Percentiles rank a stretch among this genome's conserved stretches.
Evolutionary conservation across 2,888 invertebrate genomes (phyloP).

Genomic region (Tortrix viridana): DNA sequence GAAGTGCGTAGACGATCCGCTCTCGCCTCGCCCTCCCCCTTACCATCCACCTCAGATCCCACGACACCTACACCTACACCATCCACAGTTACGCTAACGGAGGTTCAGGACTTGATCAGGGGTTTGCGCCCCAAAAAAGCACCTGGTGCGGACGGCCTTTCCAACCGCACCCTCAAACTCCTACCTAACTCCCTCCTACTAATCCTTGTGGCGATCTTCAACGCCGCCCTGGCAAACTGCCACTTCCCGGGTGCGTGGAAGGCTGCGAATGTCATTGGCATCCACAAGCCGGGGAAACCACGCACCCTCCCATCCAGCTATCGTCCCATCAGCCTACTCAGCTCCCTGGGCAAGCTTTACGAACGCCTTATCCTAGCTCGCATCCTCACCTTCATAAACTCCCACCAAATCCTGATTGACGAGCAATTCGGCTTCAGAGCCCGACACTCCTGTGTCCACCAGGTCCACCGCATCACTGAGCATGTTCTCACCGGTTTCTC

Average conservation of each 20-base stretch:
- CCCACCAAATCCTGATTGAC: neutral
- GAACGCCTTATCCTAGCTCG: neutral
- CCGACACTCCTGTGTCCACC: neutral
- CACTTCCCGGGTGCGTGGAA: neutral
- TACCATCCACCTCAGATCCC: too few relatives aligned
- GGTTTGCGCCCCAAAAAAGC: too few relatives aligned
- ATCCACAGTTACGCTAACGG: too few relatives aligned
- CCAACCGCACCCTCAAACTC: too few relatives aligned
- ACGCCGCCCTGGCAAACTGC: neutral
- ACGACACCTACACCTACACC: too few relatives aligned
- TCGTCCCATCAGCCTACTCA: neutral
- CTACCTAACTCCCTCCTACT: too few relatives aligned
- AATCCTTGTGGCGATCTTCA: too few relatives aligned
- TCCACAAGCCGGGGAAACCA: neutral
- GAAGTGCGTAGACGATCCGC: too few relatives aligned
- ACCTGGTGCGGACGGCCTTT: too few relatives aligned
- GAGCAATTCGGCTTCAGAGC: neutral
- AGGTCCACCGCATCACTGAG: neutral
- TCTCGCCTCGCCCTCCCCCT: too few relatives aligned
- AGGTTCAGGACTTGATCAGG: too few relatives aligned
- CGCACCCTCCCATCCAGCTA: neutral
- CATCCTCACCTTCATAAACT: neutral
- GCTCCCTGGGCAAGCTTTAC: neutral
- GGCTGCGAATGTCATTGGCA: neutral
- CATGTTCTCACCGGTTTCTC: neutral